phyloP scores from a whole-genome alignment of 2,797 vertebrate genomes.

The Crax fasciolata region DNA sequence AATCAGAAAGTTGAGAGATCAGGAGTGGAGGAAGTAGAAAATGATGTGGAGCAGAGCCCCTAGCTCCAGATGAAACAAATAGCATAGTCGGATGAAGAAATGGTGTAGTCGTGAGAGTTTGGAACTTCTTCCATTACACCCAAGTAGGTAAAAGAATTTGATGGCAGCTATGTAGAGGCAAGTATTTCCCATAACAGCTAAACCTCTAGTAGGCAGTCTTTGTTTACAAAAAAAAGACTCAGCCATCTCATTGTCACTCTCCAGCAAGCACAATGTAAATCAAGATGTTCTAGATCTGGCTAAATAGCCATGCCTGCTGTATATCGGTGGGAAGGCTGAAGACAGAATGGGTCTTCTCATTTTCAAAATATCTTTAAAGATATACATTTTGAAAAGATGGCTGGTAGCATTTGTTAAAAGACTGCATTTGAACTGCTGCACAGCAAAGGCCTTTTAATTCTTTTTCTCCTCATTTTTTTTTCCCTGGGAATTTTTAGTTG shows the following conservation, averaged over 20 bases:
- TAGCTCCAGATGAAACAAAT: no score
- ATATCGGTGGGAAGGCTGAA: background rate
- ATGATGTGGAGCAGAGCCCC: no score
- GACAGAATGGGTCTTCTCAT: background rate
- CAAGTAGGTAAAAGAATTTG: background rate
- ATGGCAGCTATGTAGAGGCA: background rate
- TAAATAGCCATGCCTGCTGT: background rate
- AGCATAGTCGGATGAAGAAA: no score
- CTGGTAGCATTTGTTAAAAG: background rate
- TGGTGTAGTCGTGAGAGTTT: no score
- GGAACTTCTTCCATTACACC: background rate
- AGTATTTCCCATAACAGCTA: background rate
- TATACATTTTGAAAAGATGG: background rate
- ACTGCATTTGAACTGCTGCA: background rate
- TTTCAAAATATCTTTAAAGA: background rate
- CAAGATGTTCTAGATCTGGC: background rate
- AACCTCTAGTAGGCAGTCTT: background rate
- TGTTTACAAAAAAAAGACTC: background rate
- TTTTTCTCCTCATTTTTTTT: background rate
- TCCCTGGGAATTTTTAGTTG: slow-evolving; percentile 33
- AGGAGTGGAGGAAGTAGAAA: no score
- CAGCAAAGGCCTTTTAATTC: background rate
- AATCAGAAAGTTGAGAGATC: no score
- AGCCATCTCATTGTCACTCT: background rate
- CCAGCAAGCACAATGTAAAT: background rate